Evolutionary conservation across 2,888 invertebrate species (phyloP).

Genomic region (Heteropelma amictum): DNA sequence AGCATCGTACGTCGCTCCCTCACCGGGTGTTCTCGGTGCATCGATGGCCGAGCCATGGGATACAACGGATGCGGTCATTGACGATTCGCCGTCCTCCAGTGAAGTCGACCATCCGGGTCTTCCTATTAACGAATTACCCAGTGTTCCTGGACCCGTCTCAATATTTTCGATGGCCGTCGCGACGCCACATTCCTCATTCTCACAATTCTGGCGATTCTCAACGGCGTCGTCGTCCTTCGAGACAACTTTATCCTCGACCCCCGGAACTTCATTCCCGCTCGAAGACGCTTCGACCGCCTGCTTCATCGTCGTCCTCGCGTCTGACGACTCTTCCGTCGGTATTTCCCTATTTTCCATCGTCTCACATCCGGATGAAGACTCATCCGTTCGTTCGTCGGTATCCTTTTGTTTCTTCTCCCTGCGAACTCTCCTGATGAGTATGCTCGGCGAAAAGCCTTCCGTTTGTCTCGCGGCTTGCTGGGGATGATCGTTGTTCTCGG

Average conservation of each 20-base stretch:
- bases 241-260: background rate
- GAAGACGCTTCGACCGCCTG: background rate
- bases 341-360: background rate
- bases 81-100: slow-evolving; percentile 79
- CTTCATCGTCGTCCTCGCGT: background rate
- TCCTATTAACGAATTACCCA: slow-evolving; percentile 84
- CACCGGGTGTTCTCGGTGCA: slow-evolving; percentile 66
- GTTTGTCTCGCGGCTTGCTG: slow-evolving; percentile 24
- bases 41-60: slow-evolving; percentile 80
- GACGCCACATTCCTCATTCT: no score
- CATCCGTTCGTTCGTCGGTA: background rate
- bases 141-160: slow-evolving; percentile 65
- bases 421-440: slow-evolving; percentile 16
- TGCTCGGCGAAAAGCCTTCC: background rate
- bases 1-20: slow-evolving; percentile 81
- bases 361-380: background rate
- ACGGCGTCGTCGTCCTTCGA: background rate
- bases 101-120: slow-evolving; percentile 84
- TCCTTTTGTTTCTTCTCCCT: slow-evolving; percentile 32
- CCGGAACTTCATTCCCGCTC: background rate
- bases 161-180: slow-evolving; percentile 46
- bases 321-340: background rate
- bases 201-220: background rate
- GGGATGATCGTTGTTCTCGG: slow-evolving; percentile 54
- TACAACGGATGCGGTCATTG: slow-evolving; percentile 79